Evolutionary conservation across 2,113 vertebrate species (phyloP), one percentile per base, ranked within the genome.

Genomic region (Hypomesus transpacificus): DNA sequence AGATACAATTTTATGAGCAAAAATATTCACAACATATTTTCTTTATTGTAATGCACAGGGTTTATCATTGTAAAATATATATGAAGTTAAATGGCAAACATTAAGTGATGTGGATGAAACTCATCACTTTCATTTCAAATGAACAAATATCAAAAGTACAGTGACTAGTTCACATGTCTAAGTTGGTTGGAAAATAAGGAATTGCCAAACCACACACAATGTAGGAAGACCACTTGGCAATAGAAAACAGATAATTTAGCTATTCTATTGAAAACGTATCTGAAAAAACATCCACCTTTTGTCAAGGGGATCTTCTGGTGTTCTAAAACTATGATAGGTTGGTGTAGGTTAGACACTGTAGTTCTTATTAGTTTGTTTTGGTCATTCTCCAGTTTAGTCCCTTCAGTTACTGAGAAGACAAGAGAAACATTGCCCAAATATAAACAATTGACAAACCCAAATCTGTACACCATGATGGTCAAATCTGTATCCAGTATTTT

Each of bases 141-240:
- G 52, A 76, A 24, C 22, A 64, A 63, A 50, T 70, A 1, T 77
- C 22, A 17, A 58, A 66, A 39, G 18, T 60, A 58, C 39, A 79
- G 11, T 53, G 26, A 75, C 34, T 28, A 70, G 70, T 71, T 24
- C 53, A 60, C 13, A 60, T 3, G 14, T 14, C 65, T 21, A 31
- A 65, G 56, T 56, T 16, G 54, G 57, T 57, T 58, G 58, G 14
- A n/a, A 0, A 79, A 68, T 4, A 66, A 20, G 69, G 68, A 78
- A 77, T 24, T 2, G 60, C 28, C 53, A 82, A 77, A 73, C 21
- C 56, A 68, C 66, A 71, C 62, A 78, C 68, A 77, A 61, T 21
- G 74, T 76, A 72, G 76, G 81, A 87, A 88, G 81, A 87, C 85
- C 53, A 46, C 70, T 74, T 58, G 60, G 69, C 75, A 71, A 72